These are phyloP conservation scores for Sitta carolinensis DNA, from an alignment of 2,797 vertebrate species.

Conservation along the genomic window DNA sequence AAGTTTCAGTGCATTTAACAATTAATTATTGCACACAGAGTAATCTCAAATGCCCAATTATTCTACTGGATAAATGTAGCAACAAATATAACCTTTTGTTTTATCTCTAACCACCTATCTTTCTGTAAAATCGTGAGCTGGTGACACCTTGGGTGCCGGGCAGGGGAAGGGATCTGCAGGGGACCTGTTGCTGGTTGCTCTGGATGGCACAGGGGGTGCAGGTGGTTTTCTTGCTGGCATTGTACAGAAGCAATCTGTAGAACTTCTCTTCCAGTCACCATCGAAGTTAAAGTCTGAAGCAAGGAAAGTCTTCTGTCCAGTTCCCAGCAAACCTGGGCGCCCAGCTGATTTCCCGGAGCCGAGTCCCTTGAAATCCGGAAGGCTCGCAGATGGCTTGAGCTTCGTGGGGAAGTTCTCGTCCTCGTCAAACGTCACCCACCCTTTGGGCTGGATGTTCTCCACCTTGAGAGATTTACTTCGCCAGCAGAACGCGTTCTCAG, in stretches of 20 bases:
- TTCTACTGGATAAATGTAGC: constrained; percentile 49
- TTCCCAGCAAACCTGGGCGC: constrained; percentile 51
- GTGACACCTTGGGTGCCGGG: constrained; percentile 69
- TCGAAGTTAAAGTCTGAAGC: constrained; percentile 70
- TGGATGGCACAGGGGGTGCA: constrained; percentile 74
- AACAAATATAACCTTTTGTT: constrained; percentile 25
- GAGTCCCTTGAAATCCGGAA: constrained; percentile 59
- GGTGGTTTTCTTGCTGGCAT: constrained; percentile 80
- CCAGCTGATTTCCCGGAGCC: constrained; percentile 23
- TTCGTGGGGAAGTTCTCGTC: constrained; percentile 57
- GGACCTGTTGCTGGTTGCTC: constrained; percentile 72
- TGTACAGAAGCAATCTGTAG: constrained; percentile 63
- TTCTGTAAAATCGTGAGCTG: constrained; percentile 82
- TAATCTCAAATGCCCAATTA: constrained; percentile 71
- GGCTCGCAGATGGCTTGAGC: constrained; percentile 60
- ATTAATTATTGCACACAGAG: constrained; percentile 77
- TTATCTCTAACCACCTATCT: constrained; percentile 61
- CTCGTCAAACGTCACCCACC: constrained; percentile 97
- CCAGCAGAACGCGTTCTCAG: constrained; percentile 52
- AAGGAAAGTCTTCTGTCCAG: constrained; percentile 63
- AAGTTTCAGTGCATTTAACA: constrained; percentile 71
- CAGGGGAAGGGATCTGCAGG: constrained; percentile 65
- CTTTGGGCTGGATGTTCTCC: constrained; percentile 73
- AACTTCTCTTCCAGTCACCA: constrained; percentile 77
- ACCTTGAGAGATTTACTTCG: constrained; percentile 41